A percentile compares a stretch with the other conserved stretches of the same genome.
Conservation (phyloP, 2,113 vertebrate species). For the Lasiurus cinereus region DNA sequence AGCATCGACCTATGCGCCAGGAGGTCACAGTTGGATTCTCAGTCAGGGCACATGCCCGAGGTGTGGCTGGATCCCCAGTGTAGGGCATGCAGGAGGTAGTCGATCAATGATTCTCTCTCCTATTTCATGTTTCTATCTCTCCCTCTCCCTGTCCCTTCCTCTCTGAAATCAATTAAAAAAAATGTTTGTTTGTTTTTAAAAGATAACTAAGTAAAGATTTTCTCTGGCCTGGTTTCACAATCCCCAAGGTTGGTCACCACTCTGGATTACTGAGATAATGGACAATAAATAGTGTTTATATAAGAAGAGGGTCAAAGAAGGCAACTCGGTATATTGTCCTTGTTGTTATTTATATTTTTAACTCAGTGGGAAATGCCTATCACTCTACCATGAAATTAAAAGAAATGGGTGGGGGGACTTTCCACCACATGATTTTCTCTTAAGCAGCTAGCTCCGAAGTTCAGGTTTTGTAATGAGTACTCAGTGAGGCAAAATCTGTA, state of each 20-base stretch:
- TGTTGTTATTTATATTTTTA: slow-evolving; percentile 53
- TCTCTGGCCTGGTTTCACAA: background rate
- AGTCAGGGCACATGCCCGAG: background rate
- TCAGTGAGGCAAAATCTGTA: slow-evolving; percentile 37
- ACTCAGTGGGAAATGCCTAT: background rate
- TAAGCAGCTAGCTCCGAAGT: slow-evolving; percentile 25
- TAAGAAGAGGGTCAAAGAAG: background rate
- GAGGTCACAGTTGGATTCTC: background rate
- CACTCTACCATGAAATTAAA: slow-evolving; percentile 34
- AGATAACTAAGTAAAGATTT: background rate
- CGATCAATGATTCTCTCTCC: background rate
- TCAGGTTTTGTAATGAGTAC: slow-evolving; percentile 11
- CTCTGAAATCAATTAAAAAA: background rate
- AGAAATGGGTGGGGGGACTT: background rate
- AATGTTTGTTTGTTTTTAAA: too few species aligned
- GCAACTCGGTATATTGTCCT: background rate
- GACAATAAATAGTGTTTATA: background rate
- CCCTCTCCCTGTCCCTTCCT: background rate
- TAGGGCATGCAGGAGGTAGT: background rate
- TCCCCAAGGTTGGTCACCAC: background rate
- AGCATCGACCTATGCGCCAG: background rate
- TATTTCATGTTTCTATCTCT: background rate
- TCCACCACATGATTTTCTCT: background rate
- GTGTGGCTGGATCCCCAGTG: background rate
- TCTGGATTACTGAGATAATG: background rate